A percentile compares a stretch with the other conserved stretches of the same genome.
These are phyloP conservation scores for Aporophyla nigra DNA, from an alignment of 2,888 invertebrate genomes.

Conservation along the genomic window DNA sequence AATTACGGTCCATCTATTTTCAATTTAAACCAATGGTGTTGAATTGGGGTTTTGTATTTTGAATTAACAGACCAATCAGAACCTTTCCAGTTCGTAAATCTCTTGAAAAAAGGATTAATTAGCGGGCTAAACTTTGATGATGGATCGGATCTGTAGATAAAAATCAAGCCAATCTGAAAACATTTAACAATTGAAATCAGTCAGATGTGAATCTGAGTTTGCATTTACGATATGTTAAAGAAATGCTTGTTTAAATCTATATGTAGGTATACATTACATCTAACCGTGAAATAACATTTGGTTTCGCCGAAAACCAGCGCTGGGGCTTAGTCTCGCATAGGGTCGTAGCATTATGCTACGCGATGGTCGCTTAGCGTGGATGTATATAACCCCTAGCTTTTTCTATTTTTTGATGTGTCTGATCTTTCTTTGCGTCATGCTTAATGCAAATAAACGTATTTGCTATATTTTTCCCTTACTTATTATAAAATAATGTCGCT, in stretches of 20 bases:
- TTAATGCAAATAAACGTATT: too few relatives aligned
- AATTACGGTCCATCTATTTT: neutral
- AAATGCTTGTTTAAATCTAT: neutral
- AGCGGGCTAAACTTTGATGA: neutral
- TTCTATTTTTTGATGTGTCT: too few relatives aligned
- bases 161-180: neutral
- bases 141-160: neutral
- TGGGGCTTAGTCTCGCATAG: too few relatives aligned
- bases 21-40: neutral
- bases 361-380: too few relatives aligned
- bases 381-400: too few relatives aligned
- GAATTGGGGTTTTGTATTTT: slow-evolving; percentile 1
- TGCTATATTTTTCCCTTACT: too few relatives aligned
- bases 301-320: too few relatives aligned
- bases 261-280: neutral
- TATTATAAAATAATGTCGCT: too few relatives aligned
- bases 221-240: neutral
- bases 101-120: slow-evolving; percentile 10
- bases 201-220: neutral
- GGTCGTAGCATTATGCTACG: too few relatives aligned
- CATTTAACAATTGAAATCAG: neutral
- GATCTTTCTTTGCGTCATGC: too few relatives aligned
- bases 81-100: neutral
- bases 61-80: slow-evolving; percentile 15
- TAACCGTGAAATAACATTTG: too few relatives aligned